Evolutionary conservation across 2,888 invertebrate species (phyloP).

Genomic region (Ophion obscuratus): DNA sequence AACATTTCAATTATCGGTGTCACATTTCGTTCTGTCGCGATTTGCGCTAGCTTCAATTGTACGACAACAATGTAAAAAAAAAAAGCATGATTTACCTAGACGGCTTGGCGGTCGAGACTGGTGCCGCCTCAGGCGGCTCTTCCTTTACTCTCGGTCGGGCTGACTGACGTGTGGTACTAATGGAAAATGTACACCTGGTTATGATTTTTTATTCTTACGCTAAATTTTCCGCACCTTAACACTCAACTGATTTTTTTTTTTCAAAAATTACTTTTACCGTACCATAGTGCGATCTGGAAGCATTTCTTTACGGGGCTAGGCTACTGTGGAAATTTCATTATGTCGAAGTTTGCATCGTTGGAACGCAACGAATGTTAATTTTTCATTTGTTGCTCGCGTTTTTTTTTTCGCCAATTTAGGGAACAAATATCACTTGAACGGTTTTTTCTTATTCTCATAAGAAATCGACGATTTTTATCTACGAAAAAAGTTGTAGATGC

Average conservation of each 20-base stretch:
- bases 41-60: conserved; percentile 57
- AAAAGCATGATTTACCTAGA: conserved; percentile 83
- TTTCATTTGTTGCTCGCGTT: too few species aligned
- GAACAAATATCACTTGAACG: too few species aligned
- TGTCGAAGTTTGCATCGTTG: too few species aligned
- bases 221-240: conserved; percentile 29
- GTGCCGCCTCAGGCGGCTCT: conserved; percentile 83
- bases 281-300: conserved; percentile 9
- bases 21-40: conserved; percentile 1
- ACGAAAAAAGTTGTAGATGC: too few species aligned
- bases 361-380: too few species aligned
- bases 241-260: conserved; percentile 24
- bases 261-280: not conserved
- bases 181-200: conserved; percentile 81
- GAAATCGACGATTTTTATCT: too few species aligned
- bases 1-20: conserved; percentile 3
- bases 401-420: too few species aligned
- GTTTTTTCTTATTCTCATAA: too few species aligned
- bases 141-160: conserved; percentile 84
- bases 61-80: conserved; percentile 67
- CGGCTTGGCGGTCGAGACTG: conserved; percentile 83
- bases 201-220: conserved; percentile 58
- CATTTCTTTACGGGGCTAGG: not conserved
- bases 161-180: conserved; percentile 84
- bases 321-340: not conserved